Evolutionary conservation across 2,888 invertebrate species (phyloP).

Genomic region (Sarcophaga carnaria): DNA sequence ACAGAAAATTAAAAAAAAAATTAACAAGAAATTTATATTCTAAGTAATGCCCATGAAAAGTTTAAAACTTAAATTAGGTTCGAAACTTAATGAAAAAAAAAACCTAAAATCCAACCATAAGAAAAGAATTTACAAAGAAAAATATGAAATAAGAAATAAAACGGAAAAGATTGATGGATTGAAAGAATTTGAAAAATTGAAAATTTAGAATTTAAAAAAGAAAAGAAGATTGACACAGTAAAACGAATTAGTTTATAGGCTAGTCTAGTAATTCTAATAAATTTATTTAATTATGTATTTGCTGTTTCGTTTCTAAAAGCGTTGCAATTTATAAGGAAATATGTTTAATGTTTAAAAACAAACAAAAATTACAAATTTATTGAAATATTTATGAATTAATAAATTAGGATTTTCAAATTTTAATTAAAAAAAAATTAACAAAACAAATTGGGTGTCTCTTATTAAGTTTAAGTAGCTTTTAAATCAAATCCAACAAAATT

Average conservation of each 20-base stretch:
- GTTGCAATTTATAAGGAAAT: no score
- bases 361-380: neutral
- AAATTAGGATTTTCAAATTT: constrained; percentile 8
- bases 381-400: neutral
- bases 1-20: neutral
- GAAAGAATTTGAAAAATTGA: constrained; percentile 9
- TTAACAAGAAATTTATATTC: no score
- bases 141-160: neutral
- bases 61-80: constrained; percentile 57
- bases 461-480: neutral
- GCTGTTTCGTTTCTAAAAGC: neutral
- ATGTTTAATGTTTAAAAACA: neutral
- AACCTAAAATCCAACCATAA: neutral
- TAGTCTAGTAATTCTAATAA: constrained; percentile 62
- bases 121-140: no score
- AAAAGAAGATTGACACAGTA: constrained; percentile 69
- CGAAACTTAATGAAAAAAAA: constrained; percentile 49
- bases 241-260: constrained; percentile 69
- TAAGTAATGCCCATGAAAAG: constrained; percentile 57
- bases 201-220: neutral
- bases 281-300: constrained; percentile 53
- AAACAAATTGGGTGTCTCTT: neutral
- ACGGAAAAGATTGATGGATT: neutral
- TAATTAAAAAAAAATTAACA: neutral
- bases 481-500: neutral